Base-by-base conservation (phyloP, 2,113 vertebrate species). In the Hippocampus barbouri region DNA sequence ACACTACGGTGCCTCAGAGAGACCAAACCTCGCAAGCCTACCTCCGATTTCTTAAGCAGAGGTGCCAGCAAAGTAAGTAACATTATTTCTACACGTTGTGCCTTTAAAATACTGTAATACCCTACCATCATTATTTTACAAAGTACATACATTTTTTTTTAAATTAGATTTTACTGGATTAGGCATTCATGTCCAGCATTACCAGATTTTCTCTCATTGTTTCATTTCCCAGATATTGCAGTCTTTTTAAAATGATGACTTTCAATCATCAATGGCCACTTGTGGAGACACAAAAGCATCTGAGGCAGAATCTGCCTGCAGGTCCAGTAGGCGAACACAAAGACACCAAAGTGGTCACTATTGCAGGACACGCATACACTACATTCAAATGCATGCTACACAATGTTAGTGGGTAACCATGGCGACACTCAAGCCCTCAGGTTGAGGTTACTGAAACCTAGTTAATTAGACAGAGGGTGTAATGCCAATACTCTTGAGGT, bases 401-500 rank as follows among this genome's bases (percentile, higher is more conserved):
- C 72, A 77, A 79, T 73, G 82, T 81, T 72, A 75, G 85, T 89
- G 70, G 74, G 92, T 93, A 88, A 90, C 92, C 91, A 93, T 92
- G 88, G 91, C 68, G 79, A 93, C 84, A 53, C 65, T 80, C 89
- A 90, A 89, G 89, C 90, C 90, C 88, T 91, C 92, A 93, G 91
- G 90, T 91, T 92, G 89, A 38, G 34, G 89, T 91, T 91, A 92
- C 86, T 86, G 87, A 93, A 93, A 92, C 85, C 87, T 91, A 86
- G 90, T 91, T 93, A 92, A 93, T 92, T 91, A 89, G 69, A 38
- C 53, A 69, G 65, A 69, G 79, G 82, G 78, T 82, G 66, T 72
- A 80, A 78, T 63, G 73, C 71, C 62, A 56, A 84, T 78, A 88
- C 91, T 89, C 88, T 1, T 72, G 89, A 88, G 89, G 90, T 74